phyloP scores from a whole-genome alignment of 2,797 vertebrate species.

The Prunella strophiata region DNA sequence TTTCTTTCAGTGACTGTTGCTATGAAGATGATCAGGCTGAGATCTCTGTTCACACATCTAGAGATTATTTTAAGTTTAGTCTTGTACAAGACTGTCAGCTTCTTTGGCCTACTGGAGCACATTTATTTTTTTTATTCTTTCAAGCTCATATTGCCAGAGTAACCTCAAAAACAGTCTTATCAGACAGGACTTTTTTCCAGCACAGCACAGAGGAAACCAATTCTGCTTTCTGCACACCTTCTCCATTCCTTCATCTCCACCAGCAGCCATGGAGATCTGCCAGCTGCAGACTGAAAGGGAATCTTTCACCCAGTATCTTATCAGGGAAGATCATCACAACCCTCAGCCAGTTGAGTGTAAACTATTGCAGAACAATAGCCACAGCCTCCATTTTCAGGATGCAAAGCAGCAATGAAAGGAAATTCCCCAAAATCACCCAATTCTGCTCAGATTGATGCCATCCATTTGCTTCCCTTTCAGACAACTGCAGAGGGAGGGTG shows the following conservation, averaged over 20 bases:
- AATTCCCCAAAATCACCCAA: neutral
- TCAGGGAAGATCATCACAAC: neutral
- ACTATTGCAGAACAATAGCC: neutral
- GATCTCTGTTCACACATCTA: neutral
- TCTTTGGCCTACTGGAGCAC: neutral
- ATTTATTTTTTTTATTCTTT: neutral
- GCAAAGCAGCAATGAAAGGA: neutral
- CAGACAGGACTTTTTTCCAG: neutral
- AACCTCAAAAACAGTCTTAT: neutral
- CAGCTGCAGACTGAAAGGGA: neutral
- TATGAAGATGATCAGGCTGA: neutral
- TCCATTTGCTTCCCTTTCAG: neutral
- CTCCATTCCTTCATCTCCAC: neutral
- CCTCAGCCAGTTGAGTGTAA: neutral
- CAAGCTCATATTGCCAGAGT: neutral
- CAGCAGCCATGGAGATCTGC: neutral
- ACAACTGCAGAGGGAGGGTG: neutral
- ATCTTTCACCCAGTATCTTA: neutral
- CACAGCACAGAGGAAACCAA: neutral
- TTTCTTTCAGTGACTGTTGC: neutral
- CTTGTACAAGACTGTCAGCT: neutral
- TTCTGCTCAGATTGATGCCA: neutral
- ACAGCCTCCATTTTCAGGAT: neutral
- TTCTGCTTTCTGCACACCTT: neutral
- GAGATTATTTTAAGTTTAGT: neutral